Base-by-base conservation (phyloP, 2,888 invertebrate species). In the Lepidocyrtinus sp. region DNA sequence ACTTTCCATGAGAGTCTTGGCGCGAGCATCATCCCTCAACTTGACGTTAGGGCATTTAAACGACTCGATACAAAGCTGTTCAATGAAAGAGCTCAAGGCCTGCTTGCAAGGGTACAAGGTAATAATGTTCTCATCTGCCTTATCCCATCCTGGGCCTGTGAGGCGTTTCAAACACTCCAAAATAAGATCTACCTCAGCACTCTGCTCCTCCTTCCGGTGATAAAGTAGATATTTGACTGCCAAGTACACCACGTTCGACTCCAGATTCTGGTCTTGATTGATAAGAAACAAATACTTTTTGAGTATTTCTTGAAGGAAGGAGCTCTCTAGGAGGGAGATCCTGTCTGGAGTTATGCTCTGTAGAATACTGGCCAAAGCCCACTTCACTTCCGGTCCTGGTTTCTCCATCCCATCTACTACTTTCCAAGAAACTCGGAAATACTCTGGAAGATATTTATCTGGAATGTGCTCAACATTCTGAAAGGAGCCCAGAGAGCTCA, bases 11-110 rank as follows among this genome's bases (percentile, higher is more conserved):
- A 77, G 68, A 59, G 61, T 73, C 50, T 36, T 36, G 0, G 71
- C 77, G 15, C 71, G 24, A 0, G 45, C 59, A 61, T 77, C 77
- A 46, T 77, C 71, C 26, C 77, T 64, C 62, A 77, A 25, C 45
- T 77, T 77, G 50, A 71, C 71, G 19, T 71, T 61, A 5, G 77
- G 77, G 26, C 77, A 77, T 76, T 82, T 75, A 46, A 83, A 83
- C 70, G 83, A 79, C 25, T 79, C 79, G 5, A 76, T 82, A 25
- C 75, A 79, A 5, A 83, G 73, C n/a, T 82, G 83, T 46, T 83
- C 83, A n/a, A 83, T 65, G 70, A 83, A 83, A 7, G 75, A 76
- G 82, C 81, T 82, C 17, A 83, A 67, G 24, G 82, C 75, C 72
- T 83, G 83, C 24, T 80, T 81, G 46, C 82, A 82, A 1, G 83